Evolutionary conservation across 2,113 vertebrate genomes (phyloP), one percentile per base, ranked within the genome.

Genomic region (Chiloscyllium plagiosum): DNA sequence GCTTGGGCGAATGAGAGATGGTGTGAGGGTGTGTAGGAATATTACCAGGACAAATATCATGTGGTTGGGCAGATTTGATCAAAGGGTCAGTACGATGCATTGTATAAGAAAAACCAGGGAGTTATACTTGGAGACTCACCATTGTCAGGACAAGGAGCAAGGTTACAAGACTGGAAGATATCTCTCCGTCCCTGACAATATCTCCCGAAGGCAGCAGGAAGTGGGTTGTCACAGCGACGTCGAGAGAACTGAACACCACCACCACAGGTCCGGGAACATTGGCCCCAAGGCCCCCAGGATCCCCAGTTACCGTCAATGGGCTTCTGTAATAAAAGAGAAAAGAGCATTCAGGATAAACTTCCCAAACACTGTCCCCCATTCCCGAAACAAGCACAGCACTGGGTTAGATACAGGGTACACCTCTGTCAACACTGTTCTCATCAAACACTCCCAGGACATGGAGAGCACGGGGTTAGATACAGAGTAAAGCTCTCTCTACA

Each of bases 211-310:
- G 52, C 29, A 0, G 87, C 52, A 4, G 87, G 87, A 33, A 61
- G 13, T 8, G 95, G 95, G 17, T 96, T 96, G 37, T 89, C 76
- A 86, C 95, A 96, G 22, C 37, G 29, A 29, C 95, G 95, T 42
- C 66, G 42, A 26, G 95, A 66, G 50, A 24, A 96, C 15, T 86
- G 52, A 13, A 96, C 83, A 4, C 95, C 95, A 26, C 95, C 83
- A 1, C 95, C 95, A 47, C 95, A 96, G 0, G 95, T n/a, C 19
- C 83, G 72, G 33, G 95, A 96, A 42, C 95, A 96, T 1, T 20
- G 50, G 17, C 76, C 26, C 66, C 76, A 96, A 0, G 95, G 83
- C 1, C 50, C 95, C 95, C 95, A 96, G 3, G 65, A 61, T 15
- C 95, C 95, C 95, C 95, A 96, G 20, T 29, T 87, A 10, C 95